These are phyloP conservation scores for Heliconius ethilla DNA, from an alignment of 2,888 invertebrate species.

Conservation along the genomic window DNA sequence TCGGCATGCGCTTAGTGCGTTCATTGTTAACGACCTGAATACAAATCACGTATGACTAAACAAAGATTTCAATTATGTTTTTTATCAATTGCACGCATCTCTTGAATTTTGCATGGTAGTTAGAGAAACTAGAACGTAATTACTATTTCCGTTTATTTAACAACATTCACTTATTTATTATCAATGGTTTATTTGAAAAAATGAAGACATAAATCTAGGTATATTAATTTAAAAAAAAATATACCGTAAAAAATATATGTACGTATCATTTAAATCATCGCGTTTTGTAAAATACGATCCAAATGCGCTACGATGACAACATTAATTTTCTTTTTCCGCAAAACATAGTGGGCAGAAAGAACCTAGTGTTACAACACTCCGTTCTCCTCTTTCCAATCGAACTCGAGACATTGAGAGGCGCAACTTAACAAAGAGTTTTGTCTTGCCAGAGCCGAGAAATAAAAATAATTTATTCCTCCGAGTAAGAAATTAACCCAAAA, in stretches of 20 bases:
- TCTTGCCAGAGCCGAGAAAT: background rate
- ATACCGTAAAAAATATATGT: too few species aligned
- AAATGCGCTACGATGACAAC: too few species aligned
- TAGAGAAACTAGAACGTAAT: background rate
- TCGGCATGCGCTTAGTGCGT: slow-evolving; percentile 56
- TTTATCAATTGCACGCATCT: slow-evolving; percentile 19
- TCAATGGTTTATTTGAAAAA: background rate
- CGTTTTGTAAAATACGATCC: too few species aligned
- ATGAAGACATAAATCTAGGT: background rate
- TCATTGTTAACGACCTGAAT: slow-evolving; percentile 57
- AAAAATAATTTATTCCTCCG: background rate
- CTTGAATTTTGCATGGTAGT: slow-evolving; percentile 10
- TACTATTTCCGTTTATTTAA: background rate
- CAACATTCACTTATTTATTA: background rate
- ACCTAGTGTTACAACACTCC: too few species aligned
- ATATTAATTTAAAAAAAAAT: too few species aligned
- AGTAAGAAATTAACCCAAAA: background rate
- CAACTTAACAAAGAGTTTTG: background rate
- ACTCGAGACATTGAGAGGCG: background rate
- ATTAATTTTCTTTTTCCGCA: background rate
- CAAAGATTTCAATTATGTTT: slow-evolving; percentile 10
- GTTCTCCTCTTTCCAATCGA: background rate
- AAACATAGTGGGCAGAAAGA: background rate
- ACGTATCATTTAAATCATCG: too few species aligned
- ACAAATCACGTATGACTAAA: slow-evolving; percentile 50